phyloP scores from a whole-genome alignment of 2,797 vertebrate genomes.

The Gila robusta region DNA sequence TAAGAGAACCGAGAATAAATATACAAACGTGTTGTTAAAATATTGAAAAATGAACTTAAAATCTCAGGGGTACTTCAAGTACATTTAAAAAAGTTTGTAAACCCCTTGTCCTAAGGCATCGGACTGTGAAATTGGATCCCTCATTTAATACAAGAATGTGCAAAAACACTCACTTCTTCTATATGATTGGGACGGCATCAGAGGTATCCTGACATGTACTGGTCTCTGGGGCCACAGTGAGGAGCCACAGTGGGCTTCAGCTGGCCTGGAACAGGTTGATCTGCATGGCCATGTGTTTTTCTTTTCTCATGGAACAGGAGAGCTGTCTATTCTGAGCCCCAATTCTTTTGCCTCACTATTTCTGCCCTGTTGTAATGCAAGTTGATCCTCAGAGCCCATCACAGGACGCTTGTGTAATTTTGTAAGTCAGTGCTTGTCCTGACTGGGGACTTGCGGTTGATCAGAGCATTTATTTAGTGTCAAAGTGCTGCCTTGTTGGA shows the following conservation, averaged over 20 bases:
- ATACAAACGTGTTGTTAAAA: background rate
- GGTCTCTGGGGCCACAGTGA: background rate
- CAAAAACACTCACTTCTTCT: too few species aligned
- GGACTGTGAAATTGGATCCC: background rate
- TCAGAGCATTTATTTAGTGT: background rate
- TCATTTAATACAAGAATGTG: background rate
- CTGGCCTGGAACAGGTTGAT: constrained; percentile 31
- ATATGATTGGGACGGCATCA: too few species aligned
- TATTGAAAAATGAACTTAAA: background rate
- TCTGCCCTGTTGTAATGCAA: constrained; percentile 60
- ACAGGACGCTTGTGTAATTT: background rate
- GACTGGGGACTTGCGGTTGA: background rate
- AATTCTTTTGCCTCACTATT: constrained; percentile 62
- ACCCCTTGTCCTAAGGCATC: background rate
- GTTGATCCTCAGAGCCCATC: constrained; percentile 42
- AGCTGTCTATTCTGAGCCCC: constrained; percentile 75
- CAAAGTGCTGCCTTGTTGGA: background rate
- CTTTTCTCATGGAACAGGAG: constrained; percentile 69
- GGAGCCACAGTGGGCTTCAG: background rate
- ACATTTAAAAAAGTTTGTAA: background rate
- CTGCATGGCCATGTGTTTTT: constrained; percentile 67
- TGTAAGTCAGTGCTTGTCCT: background rate
- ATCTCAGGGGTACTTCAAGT: background rate
- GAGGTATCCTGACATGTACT: too few species aligned
- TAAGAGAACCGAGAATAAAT: background rate